A percentile compares a stretch with the other conserved stretches of the same genome.
phyloP scores from a whole-genome alignment of 2,797 vertebrate genomes.

The Sebastes reedi region DNA sequence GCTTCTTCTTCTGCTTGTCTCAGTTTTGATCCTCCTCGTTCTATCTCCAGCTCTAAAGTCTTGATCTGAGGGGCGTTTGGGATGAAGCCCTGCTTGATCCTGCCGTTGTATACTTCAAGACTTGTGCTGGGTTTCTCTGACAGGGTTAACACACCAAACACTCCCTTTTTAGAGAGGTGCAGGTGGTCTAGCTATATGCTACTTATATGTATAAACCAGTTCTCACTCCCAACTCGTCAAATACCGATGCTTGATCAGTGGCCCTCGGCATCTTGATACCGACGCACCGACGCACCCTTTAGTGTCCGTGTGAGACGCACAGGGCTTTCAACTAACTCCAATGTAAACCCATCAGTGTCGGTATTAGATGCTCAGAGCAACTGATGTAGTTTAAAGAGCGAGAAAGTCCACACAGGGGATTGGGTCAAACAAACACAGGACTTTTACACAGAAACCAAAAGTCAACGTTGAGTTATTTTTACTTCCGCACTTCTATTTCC shows the following conservation, averaged over 20 bases:
- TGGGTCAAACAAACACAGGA: neutral
- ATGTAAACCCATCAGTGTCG: neutral
- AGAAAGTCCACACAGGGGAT: neutral
- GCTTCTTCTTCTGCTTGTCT: slow-evolving; percentile 40
- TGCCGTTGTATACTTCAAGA: neutral
- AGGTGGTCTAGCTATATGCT: neutral
- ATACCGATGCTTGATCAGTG: neutral
- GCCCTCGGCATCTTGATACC: neutral
- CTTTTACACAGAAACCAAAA: neutral
- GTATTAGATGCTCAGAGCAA: neutral
- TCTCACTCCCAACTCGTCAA: neutral
- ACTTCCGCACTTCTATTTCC: no score
- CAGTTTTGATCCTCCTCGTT: slow-evolving; percentile 33
- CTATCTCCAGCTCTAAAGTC: neutral
- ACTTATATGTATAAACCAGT: neutral
- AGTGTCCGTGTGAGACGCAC: neutral
- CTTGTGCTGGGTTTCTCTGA: neutral
- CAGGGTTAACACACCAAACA: neutral
- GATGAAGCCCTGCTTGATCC: neutral
- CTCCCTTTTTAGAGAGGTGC: neutral
- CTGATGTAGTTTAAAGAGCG: neutral
- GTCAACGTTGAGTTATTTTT: neutral
- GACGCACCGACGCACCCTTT: neutral
- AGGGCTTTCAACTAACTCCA: neutral
- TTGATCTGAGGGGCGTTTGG: neutral